Conservation (phyloP, 2,797 vertebrate genomes). For the Peromyscus eremicus region DNA sequence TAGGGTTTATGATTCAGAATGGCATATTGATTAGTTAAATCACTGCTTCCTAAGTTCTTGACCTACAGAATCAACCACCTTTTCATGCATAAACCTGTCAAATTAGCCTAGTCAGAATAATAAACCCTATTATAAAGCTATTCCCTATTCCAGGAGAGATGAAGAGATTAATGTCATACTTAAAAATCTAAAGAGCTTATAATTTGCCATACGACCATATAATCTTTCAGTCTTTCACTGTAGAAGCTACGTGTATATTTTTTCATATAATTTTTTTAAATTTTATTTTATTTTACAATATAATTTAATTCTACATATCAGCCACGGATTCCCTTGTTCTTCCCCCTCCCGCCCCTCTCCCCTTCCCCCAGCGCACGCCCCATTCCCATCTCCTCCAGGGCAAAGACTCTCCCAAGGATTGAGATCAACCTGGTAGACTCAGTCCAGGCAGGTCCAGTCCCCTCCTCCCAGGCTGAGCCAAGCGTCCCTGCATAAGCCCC, state of each 20-base stretch:
- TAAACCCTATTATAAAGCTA: neutral
- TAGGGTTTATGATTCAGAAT: neutral
- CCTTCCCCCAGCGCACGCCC: no score
- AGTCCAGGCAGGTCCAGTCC: no score
- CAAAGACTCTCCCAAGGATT: no score
- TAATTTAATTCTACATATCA: no score
- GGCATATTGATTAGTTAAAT: neutral
- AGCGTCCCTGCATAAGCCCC: no score
- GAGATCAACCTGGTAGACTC: no score
- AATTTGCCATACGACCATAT: neutral
- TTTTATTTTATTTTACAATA: no score
- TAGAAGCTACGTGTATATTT: neutral
- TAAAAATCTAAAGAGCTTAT: neutral
- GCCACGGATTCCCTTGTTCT: no score
- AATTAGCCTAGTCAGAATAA: neutral
- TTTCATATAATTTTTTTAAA: no score
- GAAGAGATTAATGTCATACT: neutral
- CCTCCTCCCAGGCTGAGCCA: no score
- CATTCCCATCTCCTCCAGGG: no score
- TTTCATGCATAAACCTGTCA: neutral
- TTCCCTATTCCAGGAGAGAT: neutral
- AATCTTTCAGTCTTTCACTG: neutral
- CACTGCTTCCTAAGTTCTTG: neutral
- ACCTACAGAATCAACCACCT: neutral
- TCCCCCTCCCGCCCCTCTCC: no score